Base-by-base conservation (phyloP, 1,140 invertebrate species). In the Apis mellifera region DNA sequence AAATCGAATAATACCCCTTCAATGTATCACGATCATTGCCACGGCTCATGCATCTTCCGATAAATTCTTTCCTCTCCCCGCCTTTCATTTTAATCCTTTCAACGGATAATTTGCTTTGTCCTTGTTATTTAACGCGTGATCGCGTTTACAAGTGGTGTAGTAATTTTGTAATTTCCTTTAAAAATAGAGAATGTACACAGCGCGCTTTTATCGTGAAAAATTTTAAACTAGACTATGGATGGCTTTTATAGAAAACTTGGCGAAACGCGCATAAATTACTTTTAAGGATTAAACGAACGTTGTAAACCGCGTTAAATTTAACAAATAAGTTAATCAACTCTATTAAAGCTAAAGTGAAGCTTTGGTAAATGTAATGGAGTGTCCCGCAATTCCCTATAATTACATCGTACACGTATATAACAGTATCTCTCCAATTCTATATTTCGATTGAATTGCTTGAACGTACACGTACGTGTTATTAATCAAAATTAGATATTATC, bases 201-300 rank as follows among this genome's bases (percentile, higher is more conserved):
- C 79, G 82, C 76, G 74, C 84, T 90, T 86, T 89, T 88, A 88
- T 86, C 87, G 83, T 76, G 78, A 76, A 54, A 80, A 84, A 80
- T 76, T 62, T 88, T 84, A 78, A 88, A 88, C 86, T 69, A 65
- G 75, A 42, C 32, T 3, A 3, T 32, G 32, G 32, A 7, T 42
- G 32, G 5, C 32, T 5, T 42, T 42, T 42, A 42, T 42, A 7
- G 32, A 42, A 42, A 42, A 42, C 32, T 42, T 42, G 5, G 4
- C 3, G n/a, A n/a, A n/a, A 32, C 32, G 5, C 32, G 4, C 32
- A 42, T 42, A 7, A 42, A 42, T 42, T 42, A 42, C 4, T 5
- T n/a, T n/a, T 42, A 42, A 42, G 32, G 32, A 42, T 42, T 42
- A 42, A 42, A 42, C 32, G 32, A 42, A 42, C 32, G 7, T 42